phyloP scores from a whole-genome alignment of 1,140 invertebrate genomes.

The Zophobas atratus region DNA sequence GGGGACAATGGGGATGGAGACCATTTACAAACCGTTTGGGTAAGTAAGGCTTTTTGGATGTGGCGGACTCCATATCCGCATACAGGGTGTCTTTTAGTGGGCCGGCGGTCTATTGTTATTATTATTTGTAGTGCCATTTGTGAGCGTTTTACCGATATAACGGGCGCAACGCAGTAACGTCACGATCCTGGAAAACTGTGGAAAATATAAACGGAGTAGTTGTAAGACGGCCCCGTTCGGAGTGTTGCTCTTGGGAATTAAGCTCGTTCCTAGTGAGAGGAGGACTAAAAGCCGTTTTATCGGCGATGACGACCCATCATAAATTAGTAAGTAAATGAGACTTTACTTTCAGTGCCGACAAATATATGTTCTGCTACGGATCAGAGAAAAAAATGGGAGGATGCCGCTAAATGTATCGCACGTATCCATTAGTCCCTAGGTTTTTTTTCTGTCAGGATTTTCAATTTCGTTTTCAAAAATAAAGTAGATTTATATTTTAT shows the following conservation, averaged over 20 bases:
- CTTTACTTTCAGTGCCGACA: too few species aligned
- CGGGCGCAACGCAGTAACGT: slow-evolving; percentile 6
- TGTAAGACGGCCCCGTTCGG: slow-evolving; percentile 19
- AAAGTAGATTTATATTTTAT: too few species aligned
- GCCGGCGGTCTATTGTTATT: slow-evolving; percentile 27
- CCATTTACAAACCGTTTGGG: slow-evolving; percentile 26
- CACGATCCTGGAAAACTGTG: slow-evolving; percentile 34
- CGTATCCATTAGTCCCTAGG: too few species aligned
- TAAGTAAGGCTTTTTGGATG: slow-evolving; percentile 19
- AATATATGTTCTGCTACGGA: too few species aligned
- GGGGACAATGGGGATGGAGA: slow-evolving; percentile 15
- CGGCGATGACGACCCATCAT: slow-evolving; percentile 14
- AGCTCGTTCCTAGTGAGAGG: slow-evolving; percentile 21
- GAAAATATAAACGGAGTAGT: slow-evolving; percentile 39
- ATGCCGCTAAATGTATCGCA: too few species aligned
- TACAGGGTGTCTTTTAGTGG: slow-evolving; percentile 35
- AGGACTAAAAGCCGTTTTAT: slow-evolving; percentile 28
- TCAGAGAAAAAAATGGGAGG: too few species aligned
- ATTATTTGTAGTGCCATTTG: slow-evolving; percentile 29
- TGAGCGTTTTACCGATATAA: slow-evolving; percentile 27
- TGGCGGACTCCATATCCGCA: slow-evolving; percentile 30
- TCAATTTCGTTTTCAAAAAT: too few species aligned
- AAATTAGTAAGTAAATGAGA: slow-evolving; percentile 3
- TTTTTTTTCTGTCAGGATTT: too few species aligned
- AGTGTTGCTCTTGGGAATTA: slow-evolving; percentile 37